Evolutionary conservation across 2,888 invertebrate species (phyloP).

Genomic region (Latrodectus hesperus): DNA sequence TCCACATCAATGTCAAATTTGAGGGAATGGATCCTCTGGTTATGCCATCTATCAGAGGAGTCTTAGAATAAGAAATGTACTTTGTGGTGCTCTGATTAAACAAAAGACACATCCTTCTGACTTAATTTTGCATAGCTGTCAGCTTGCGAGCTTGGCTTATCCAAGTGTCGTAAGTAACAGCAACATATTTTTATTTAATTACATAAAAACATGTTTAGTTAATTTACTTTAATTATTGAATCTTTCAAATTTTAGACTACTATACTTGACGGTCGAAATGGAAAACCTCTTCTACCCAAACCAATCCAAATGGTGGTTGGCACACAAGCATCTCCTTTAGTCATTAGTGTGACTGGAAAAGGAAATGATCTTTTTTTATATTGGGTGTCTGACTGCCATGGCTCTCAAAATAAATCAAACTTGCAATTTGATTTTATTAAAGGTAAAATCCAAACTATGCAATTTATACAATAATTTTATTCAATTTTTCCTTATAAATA

Average conservation of each 20-base stretch:
- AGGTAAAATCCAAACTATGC: conserved; percentile 72
- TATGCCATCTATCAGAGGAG: too few relatives aligned
- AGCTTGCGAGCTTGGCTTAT: too few relatives aligned
- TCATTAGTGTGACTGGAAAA: conserved; percentile 79
- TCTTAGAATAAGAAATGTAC: too few relatives aligned
- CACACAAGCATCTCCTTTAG: conserved; percentile 80
- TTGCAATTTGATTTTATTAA: conserved; percentile 75
- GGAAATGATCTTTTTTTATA: conserved; percentile 86
- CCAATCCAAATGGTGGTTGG: conserved; percentile 80
- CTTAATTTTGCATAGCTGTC: too few relatives aligned
- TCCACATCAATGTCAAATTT: too few relatives aligned
- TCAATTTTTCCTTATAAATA: too few relatives aligned
- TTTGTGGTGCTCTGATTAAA: too few relatives aligned
- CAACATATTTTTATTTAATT: too few relatives aligned
- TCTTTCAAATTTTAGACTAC: conserved; percentile 75
- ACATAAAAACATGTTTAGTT: neutral
- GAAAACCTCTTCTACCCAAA: conserved; percentile 79
- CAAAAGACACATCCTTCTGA: too few relatives aligned
- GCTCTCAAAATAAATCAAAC: conserved; percentile 71
- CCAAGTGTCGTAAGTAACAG: too few relatives aligned
- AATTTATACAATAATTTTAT: too few relatives aligned
- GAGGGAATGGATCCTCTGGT: too few relatives aligned
- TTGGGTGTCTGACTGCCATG: conserved; percentile 84
- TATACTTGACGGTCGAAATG: conserved; percentile 80
- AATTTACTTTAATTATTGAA: neutral